Conservation (phyloP, 2,888 invertebrate genomes). For the Caenorhabditis sulstoni region DNA sequence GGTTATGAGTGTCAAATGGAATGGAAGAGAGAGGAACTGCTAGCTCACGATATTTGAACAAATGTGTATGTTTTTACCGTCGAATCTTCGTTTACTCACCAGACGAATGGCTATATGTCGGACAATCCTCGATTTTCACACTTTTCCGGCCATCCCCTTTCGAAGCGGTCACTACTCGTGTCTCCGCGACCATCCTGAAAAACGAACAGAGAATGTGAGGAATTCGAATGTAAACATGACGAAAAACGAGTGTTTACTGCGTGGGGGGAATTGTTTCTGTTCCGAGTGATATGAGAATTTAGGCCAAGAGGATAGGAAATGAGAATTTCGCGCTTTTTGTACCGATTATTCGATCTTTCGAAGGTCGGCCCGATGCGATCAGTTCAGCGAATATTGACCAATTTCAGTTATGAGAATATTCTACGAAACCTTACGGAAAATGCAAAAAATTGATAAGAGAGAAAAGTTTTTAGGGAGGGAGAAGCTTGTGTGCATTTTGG, state of each 20-base stretch:
- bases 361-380: not conserved
- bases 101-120: slow-evolving; percentile 58
- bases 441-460: not conserved
- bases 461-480: not conserved
- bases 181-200: slow-evolving; percentile 44
- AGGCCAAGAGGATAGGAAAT: slow-evolving; percentile 11
- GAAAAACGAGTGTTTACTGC: slow-evolving; percentile 6
- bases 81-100: slow-evolving; percentile 33
- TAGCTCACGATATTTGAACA: slow-evolving; percentile 49
- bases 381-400: slow-evolving; percentile 8
- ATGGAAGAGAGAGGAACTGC: not conserved
- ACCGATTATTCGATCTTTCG: not conserved
- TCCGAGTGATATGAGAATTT: slow-evolving; percentile 31
- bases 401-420: not conserved
- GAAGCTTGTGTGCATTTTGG: slow-evolving; percentile 18
- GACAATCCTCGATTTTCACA: slow-evolving; percentile 60
- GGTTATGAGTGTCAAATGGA: slow-evolving; percentile 14
- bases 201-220: not conserved
- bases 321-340: not conserved
- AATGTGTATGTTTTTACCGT: slow-evolving; percentile 17
- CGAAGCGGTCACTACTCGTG: slow-evolving; percentile 19
- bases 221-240: slow-evolving; percentile 21
- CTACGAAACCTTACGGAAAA: not conserved
- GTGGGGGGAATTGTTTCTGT: slow-evolving; percentile 28
- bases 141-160: slow-evolving; percentile 48